Conservation (phyloP, 2,888 invertebrate genomes). For the Leucozona laternaria region DNA sequence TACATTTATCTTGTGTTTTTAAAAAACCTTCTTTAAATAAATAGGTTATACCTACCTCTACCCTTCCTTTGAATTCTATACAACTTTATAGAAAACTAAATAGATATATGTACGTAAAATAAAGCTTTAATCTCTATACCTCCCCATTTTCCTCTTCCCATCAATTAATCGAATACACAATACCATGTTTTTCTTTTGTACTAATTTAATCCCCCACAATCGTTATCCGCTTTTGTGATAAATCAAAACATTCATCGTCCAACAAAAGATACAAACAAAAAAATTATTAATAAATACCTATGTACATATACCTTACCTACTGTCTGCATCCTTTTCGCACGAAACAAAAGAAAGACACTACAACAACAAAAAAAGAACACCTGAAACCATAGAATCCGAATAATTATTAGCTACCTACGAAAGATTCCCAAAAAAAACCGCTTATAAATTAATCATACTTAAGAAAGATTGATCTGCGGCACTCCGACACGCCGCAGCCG, state of each 20-base stretch:
- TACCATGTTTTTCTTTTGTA: constrained; percentile 5
- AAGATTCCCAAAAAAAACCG: constrained; percentile 24
- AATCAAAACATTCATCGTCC: constrained; percentile 17
- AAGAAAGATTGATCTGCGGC: constrained; percentile 39
- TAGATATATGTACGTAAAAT: too few species aligned
- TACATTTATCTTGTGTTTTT: too few species aligned
- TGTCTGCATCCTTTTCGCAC: not conserved
- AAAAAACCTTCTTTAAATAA: too few species aligned
- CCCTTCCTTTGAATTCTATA: too few species aligned
- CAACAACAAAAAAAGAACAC: not conserved
- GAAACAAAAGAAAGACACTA: not conserved
- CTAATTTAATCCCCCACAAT: not conserved
- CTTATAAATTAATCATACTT: constrained; percentile 66
- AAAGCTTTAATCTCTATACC: not conserved
- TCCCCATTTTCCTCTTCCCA: not conserved
- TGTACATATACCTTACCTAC: not conserved
- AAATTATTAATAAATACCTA: not conserved
- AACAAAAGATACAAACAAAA: not conserved
- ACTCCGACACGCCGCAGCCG: constrained; percentile 1
- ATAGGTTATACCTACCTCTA: too few species aligned
- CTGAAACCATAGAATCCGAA: constrained; percentile 34
- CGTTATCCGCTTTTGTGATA: constrained; percentile 15
- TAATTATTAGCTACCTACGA: constrained; percentile 55
- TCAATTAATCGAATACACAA: constrained; percentile 4
- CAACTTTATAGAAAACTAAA: too few species aligned